Conservation (phyloP, 2,888 invertebrate genomes). For the Hirtodrosophila cameraria region DNA sequence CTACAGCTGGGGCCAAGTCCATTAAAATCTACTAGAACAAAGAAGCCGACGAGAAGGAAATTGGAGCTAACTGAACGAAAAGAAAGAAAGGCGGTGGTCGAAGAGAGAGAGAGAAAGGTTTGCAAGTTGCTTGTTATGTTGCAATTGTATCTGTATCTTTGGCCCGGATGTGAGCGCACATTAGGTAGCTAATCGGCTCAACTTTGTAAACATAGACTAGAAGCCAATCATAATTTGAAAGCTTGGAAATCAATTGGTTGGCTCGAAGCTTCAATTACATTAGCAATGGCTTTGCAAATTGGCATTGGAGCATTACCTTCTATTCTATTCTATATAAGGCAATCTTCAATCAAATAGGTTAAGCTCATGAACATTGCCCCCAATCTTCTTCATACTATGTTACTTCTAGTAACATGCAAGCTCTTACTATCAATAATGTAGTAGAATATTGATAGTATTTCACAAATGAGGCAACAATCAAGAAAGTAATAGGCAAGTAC, state of each 20-base stretch:
- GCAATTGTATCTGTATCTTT: conserved; percentile 17
- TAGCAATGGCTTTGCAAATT: conserved; percentile 41
- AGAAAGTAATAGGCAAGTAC: no score
- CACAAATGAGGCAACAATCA: no score
- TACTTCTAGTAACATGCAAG: no score
- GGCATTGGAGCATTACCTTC: conserved; percentile 34
- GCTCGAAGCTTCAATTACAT: conserved; percentile 31
- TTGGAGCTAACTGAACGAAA: conserved; percentile 51
- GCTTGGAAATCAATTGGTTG: conserved; percentile 43
- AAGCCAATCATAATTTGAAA: conserved; percentile 51
- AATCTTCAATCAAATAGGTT: conserved; percentile 31
- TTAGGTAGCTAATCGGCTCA: conserved; percentile 46
- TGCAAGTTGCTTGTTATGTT: conserved; percentile 18
- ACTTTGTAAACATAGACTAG: conserved; percentile 11
- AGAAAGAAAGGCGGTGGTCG: conserved; percentile 20
- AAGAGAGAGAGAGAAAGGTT: conserved; percentile 45
- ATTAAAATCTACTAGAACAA: conserved; percentile 58
- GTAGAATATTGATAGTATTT: neutral
- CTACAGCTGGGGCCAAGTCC: conserved; percentile 36
- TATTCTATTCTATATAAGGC: neutral
- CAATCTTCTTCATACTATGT: neutral
- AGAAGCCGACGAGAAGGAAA: conserved; percentile 64
- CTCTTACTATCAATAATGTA: neutral
- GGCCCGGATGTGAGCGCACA: conserved; percentile 15
- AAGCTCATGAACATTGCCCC: conserved; percentile 10